A percentile compares a stretch with the other conserved stretches of the same genome.
phyloP scores from a whole-genome alignment of 2,113 vertebrate genomes.

The Zosterops pallidus region DNA sequence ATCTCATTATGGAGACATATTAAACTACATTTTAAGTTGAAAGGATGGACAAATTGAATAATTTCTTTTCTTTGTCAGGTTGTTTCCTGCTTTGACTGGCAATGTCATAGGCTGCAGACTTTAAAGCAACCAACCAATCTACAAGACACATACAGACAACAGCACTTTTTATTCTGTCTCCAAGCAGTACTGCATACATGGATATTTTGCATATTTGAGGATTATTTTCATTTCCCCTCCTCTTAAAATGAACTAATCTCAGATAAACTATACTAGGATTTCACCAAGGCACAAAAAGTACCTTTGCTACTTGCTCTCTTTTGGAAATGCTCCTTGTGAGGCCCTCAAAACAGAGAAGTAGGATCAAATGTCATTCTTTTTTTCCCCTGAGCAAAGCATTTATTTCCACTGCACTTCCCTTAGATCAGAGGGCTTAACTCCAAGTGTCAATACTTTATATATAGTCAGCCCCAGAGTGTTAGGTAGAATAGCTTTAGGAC shows the following conservation, averaged over 20 bases:
- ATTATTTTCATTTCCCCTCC: background rate
- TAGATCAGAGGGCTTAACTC: background rate
- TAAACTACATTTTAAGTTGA: background rate
- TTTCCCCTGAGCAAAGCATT: background rate
- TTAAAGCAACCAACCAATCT: background rate
- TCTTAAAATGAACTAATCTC: background rate
- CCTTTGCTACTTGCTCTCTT: background rate
- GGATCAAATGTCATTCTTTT: background rate
- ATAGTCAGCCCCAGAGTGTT: background rate
- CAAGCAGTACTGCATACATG: background rate
- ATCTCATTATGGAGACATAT: background rate
- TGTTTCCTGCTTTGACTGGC: background rate
- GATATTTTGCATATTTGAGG: background rate
- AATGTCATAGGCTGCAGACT: background rate
- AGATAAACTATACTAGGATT: background rate
- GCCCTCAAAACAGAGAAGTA: background rate
- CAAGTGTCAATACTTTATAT: background rate
- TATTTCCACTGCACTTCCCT: background rate
- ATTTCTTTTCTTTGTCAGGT: background rate
- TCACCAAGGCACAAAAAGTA: background rate
- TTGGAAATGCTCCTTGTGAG: background rate
- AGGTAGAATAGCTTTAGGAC: background rate
- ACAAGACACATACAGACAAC: background rate
- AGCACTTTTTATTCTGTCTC: background rate
- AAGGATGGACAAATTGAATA: background rate